These are phyloP conservation scores for Pteruthius melanotis DNA, from an alignment of 2,113 vertebrate genomes.

Conservation along the genomic window DNA sequence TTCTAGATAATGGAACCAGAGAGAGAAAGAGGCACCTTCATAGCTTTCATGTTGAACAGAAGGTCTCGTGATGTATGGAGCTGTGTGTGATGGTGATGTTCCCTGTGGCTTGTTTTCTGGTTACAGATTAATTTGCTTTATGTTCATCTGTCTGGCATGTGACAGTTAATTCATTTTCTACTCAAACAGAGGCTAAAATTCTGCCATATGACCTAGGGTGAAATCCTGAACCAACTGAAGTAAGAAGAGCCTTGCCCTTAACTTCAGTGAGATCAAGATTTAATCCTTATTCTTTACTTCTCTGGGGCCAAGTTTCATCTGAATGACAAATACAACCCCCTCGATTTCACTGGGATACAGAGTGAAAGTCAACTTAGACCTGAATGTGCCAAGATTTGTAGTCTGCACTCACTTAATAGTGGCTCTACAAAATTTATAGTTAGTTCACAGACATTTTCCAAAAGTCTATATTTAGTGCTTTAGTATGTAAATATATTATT, in stretches of 20 bases:
- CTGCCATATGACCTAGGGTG: slow-evolving; percentile 1
- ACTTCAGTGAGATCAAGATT: background rate
- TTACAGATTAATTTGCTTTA: slow-evolving; percentile 60
- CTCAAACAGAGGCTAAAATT: slow-evolving; percentile 45
- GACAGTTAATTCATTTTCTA: slow-evolving; percentile 71
- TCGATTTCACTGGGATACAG: background rate
- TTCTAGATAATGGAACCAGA: background rate
- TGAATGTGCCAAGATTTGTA: background rate
- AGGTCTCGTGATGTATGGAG: slow-evolving; percentile 37
- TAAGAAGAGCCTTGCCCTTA: background rate
- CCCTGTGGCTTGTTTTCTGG: slow-evolving; percentile 53
- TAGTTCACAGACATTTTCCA: background rate
- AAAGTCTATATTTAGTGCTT: background rate
- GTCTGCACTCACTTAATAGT: background rate
- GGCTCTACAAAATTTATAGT: background rate
- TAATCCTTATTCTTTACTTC: background rate
- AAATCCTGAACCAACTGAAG: background rate
- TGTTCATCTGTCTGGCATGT: slow-evolving; percentile 64
- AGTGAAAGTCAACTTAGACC: background rate
- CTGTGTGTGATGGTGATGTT: background rate
- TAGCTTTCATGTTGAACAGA: background rate
- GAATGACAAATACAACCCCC: background rate
- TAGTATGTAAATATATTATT: background rate
- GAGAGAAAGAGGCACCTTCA: slow-evolving; percentile 26
- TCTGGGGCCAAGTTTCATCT: background rate